A percentile compares a stretch with the other conserved stretches of the same genome.
These are phyloP conservation scores for Alectura lathami DNA, from an alignment of 2,113 vertebrate genomes.

Conservation along the genomic window DNA sequence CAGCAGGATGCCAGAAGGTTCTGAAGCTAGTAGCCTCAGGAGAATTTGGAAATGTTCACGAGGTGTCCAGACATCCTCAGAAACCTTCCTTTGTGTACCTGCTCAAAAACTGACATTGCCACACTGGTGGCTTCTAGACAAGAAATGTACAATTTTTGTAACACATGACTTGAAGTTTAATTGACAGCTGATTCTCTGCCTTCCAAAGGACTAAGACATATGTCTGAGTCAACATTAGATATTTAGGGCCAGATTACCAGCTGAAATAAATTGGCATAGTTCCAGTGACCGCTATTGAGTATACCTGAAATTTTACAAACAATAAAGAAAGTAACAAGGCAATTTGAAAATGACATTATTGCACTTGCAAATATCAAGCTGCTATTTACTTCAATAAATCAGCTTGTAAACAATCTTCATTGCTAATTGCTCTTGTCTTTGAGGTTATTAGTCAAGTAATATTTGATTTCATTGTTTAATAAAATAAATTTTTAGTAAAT, in stretches of 20 bases:
- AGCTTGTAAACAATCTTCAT: not conserved
- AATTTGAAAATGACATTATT: not conserved
- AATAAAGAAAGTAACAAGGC: not conserved
- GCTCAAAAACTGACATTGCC: not conserved
- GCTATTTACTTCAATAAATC: not conserved
- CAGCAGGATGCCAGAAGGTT: not conserved
- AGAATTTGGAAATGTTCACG: not conserved
- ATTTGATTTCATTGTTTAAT: constrained; percentile 29
- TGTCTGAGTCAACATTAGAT: not conserved
- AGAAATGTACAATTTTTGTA: not conserved
- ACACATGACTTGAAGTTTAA: not conserved
- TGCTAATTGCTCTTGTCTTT: constrained; percentile 21
- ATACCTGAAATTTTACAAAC: not conserved
- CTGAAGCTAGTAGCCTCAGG: not conserved
- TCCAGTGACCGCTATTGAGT: not conserved
- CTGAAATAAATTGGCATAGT: not conserved
- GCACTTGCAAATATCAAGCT: not conserved
- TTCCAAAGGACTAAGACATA: not conserved
- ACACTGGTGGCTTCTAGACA: not conserved
- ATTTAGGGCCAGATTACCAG: not conserved
- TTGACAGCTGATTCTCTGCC: not conserved
- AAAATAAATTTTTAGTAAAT: not conserved
- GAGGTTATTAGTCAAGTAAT: not conserved
- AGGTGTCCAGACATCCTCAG: not conserved
- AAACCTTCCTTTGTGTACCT: not conserved